Base-by-base conservation (phyloP, 2,888 invertebrate genomes). In the Thalpophila matura region DNA sequence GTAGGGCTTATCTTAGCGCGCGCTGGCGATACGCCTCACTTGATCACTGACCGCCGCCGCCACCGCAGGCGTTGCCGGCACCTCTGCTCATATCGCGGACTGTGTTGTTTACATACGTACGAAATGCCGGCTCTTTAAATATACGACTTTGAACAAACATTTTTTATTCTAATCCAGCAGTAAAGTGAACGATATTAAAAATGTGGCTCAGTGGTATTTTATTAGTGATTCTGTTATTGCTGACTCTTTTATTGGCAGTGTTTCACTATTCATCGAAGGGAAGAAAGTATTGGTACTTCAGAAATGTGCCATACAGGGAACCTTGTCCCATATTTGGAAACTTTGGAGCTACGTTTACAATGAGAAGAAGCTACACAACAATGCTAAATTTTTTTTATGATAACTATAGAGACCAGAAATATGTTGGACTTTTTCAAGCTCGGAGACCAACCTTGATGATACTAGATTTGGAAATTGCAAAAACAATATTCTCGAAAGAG, bases 311-410 rank as follows among this genome's bases (percentile, higher is more conserved):
- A 1, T 95, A 92, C 67, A 89, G 90, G 77, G 93, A 95, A 69
- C 95, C 95, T 27, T 94, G 93, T 51, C 95, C 95, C 2, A 86
- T 95, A 77, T 93, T 95, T 60, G 95, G 95, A n/a, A 95, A 95
- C 77, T 95, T 95, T 66, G 94, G 94, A 31, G 91, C 94, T 9
- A 91, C 91, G 3, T 86, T 94, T 47, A 90, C 85, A 1, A 91
- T 92, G 91, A 88, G 89, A 47, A 82, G 74, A 47, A 94, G 94
- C 78, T 95, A 95, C 70, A 86, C 92, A 12, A 86, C 85, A 49
- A 94, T 88, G 91, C 81, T 94, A 20, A 85, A 91, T 63, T 87
- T 80, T 80, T 92, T 94, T 68, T 95, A 94, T 70, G 85, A 93
- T 42, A 81, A 73, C 43, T 95, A 85, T 77, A 83, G 85, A 33